phyloP scores from a whole-genome alignment of 2,113 vertebrate genomes.

The Odontesthes bonariensis region DNA sequence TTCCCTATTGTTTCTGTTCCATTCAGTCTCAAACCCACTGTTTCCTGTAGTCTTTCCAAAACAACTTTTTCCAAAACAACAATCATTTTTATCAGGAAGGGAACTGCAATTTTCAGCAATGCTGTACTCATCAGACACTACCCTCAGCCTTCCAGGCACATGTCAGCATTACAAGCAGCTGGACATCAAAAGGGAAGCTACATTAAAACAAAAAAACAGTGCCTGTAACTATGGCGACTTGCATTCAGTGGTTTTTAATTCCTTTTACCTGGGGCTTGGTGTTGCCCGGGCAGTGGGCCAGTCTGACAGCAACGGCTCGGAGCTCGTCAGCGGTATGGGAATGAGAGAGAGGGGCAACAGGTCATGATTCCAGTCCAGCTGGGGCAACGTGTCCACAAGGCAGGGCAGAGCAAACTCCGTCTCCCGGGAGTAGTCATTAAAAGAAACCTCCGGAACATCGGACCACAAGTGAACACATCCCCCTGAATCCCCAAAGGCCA shows the following conservation, averaged over 20 bases:
- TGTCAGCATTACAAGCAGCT: background rate
- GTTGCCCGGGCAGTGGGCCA: slow-evolving; percentile 87
- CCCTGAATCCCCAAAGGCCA: slow-evolving; percentile 96
- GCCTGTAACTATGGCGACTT: too few relatives aligned
- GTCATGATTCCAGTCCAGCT: slow-evolving; percentile 97
- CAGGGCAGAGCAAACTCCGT: slow-evolving; percentile 95
- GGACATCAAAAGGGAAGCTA: background rate
- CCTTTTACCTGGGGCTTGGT: slow-evolving; percentile 89
- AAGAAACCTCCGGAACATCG: slow-evolving; percentile 91
- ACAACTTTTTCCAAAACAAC: background rate
- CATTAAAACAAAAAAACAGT: background rate
- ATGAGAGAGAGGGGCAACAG: slow-evolving; percentile 94
- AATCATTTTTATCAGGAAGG: slow-evolving; percentile 8
- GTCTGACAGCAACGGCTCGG: slow-evolving; percentile 90
- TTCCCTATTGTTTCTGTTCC: slow-evolving; percentile 38
- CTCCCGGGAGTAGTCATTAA: slow-evolving; percentile 95
- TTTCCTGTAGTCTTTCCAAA: slow-evolving; percentile 25
- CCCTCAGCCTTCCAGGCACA: background rate
- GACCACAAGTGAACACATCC: slow-evolving; percentile 97
- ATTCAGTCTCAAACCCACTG: background rate
- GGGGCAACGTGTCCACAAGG: slow-evolving; percentile 92
- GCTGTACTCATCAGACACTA: background rate
- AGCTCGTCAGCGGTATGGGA: slow-evolving; percentile 90
- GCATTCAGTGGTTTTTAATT: too few relatives aligned
- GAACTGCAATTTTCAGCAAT: background rate